Base-by-base conservation (phyloP, 2,888 invertebrate genomes). In the Corbicula japonica region DNA sequence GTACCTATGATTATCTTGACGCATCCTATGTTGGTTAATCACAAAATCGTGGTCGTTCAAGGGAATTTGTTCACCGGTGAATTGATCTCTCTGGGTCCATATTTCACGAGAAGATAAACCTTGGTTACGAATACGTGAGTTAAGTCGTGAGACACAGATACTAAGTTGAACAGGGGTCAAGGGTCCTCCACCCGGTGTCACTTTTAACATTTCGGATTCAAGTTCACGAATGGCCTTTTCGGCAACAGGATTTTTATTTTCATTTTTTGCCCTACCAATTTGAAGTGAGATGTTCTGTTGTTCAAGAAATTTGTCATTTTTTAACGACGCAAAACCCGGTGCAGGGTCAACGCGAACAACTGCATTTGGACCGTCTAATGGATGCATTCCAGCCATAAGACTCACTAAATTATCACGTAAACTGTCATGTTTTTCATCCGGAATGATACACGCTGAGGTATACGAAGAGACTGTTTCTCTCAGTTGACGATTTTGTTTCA, bases 141-240 rank as follows among this genome's bases (percentile, higher is more conserved):
- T 86, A 4, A 87, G 52, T 30, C 52, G 44, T 15, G 82, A 72
- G 5, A 73, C 54, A 4, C 77, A 74, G 6, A 79, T 35, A 6
- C 79, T 60, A 1, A 83, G 8, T 1, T 28, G 23, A 26, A 78
- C 18, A n/a, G 61, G 63, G 3, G 81, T 50, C 10, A 86, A 18
- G 12, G 74, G 6, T 3, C 68, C 74, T 30, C 74, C 50, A 6
- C n/a, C 52, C 15, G 86, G 83, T 26, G 84, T 71, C 28, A 75
- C 46, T 12, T 76, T 75, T 10, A 87, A 52, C 2, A 87, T 52
- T 71, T 88, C 83, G 10, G 61, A 71, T 56, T 80, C 76, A 8
- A 89, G 54, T 69, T 88, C 87, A 21, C 65, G 75, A 15, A 88
- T 68, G 2, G 86, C 86, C 30, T 76, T 80, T 78, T 87, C 86